Evolutionary conservation across 2,113 vertebrate species (phyloP), one percentile per base, ranked within the genome.

Genomic region (Paratilapia polleni): DNA sequence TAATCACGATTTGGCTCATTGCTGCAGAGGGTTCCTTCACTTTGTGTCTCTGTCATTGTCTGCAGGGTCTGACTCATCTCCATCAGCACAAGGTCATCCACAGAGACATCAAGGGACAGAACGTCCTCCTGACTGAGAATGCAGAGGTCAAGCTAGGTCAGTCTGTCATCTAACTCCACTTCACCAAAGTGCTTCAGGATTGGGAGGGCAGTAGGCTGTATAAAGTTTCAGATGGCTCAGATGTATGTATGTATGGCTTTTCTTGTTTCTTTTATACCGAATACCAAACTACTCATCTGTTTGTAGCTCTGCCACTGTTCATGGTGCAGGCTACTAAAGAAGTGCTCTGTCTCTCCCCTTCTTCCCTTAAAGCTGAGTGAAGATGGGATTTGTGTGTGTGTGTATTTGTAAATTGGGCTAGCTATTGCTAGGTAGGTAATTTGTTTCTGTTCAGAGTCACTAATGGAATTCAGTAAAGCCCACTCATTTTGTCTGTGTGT

Each of bases 101-200:
- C 94, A 90, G 97, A 85, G 97, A 98, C 95, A 98, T 98, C 95
- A 98, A 98, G 89, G 97, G 97, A 28, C 97, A 98, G 91, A 98
- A 98, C 0, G 97, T 98, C 68, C 94, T 98, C 85, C 95, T 98
- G 91, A 98, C 97, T 0, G 97, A 98, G 93, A 97, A 97, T 2
- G 97, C 97, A 0, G 97, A 98, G 89, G 97, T 98, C 89, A 98
- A 98, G 91, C 94, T 98, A 85, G 97, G 97, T 98, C 89, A 84
- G 97, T 77, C 75, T 36, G 28, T 81, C 82, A 75, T 62, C 76
- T 58, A 78, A 86, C 74, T 68, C 57, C 70, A 12, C 82, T 68
- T 76, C 59, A 78, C 84, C 56, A 80, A 86, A 77, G 6, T 14
- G 59, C 87, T 77, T 70, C 22, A 36, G 73, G 76, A 84, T 34